Evolutionary conservation across 2,113 vertebrate genomes (phyloP).

Genomic region (Gadus chalcogrammus): DNA sequence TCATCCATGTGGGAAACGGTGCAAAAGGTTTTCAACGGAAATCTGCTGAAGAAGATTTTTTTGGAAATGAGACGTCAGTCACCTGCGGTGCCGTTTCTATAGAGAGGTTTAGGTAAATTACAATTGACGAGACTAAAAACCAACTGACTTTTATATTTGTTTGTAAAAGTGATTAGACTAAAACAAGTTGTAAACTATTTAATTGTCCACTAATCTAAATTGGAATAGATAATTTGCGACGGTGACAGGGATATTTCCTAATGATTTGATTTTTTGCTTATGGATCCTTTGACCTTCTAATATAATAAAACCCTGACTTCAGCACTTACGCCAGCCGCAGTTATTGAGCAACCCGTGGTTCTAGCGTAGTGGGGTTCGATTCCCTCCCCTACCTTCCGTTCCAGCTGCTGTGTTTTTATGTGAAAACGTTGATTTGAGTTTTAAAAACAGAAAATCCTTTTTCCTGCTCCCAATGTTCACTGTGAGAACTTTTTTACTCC

Average conservation of each 20-base stretch:
- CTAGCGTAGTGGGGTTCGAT: slow-evolving; percentile 6
- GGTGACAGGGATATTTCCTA: slow-evolving; percentile 13
- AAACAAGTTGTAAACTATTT: slow-evolving; percentile 6
- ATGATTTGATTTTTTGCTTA: slow-evolving; percentile 15
- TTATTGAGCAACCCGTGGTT: slow-evolving; percentile 13
- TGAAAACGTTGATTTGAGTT: slow-evolving; percentile 31
- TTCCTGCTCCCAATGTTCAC: slow-evolving; percentile 65
- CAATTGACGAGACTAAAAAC: background rate
- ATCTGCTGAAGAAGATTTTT: slow-evolving; percentile 14
- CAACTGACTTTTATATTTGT: background rate
- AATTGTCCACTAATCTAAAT: slow-evolving; percentile 5
- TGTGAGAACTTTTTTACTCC: slow-evolving; percentile 62
- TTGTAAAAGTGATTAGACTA: slow-evolving; percentile 1
- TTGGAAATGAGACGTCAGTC: no score
- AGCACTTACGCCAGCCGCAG: background rate
- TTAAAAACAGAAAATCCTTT: slow-evolving; percentile 22
- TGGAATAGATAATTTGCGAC: slow-evolving; percentile 6
- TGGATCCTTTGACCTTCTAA: slow-evolving; percentile 4
- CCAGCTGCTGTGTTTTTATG: slow-evolving; percentile 47
- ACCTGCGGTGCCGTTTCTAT: no score
- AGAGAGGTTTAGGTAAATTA: background rate
- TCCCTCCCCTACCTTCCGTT: slow-evolving; percentile 34
- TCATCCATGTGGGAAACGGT: slow-evolving; percentile 10
- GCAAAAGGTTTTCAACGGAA: background rate
- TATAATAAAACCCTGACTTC: slow-evolving; percentile 6